Percentiles rank a stretch among this genome's conserved stretches.
Conservation (phyloP, 2,888 invertebrate genomes). For the Troides helena region DNA sequence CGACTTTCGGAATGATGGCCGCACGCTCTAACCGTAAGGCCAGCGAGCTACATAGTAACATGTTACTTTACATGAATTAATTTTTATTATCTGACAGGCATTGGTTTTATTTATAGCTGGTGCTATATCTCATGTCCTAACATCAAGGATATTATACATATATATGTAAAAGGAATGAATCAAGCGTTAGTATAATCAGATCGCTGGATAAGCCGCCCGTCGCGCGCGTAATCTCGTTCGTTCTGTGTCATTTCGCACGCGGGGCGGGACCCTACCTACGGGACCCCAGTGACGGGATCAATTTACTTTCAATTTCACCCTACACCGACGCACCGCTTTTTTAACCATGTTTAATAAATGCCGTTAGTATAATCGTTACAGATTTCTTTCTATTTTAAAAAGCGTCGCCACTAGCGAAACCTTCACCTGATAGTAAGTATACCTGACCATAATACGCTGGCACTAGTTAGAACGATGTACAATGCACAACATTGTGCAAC, state of each 20-base stretch:
- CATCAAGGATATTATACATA: neutral
- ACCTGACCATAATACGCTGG: too few relatives aligned
- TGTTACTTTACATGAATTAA: too few relatives aligned
- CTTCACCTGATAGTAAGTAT: too few relatives aligned
- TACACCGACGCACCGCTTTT: constrained; percentile 22
- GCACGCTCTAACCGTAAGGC: too few relatives aligned
- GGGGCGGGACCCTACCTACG: constrained; percentile 40
- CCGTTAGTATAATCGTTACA: neutral
- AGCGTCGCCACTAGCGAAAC: too few relatives aligned
- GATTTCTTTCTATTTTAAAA: neutral
- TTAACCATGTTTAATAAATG: neutral
- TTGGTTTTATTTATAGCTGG: too few relatives aligned
- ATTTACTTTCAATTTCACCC: constrained; percentile 75
- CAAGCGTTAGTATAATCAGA: constrained; percentile 17
- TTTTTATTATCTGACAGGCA: too few relatives aligned
- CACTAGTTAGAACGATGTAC: too few relatives aligned
- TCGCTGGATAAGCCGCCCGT: constrained; percentile 32
- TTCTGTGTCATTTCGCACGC: constrained; percentile 64
- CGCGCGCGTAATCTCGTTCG: constrained; percentile 53
- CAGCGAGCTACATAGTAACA: too few relatives aligned
- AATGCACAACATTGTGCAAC: too few relatives aligned
- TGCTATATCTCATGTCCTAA: too few relatives aligned
- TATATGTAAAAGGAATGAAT: neutral
- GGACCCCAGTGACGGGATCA: constrained; percentile 56
- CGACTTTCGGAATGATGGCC: too few relatives aligned